Evolutionary conservation across 2,888 invertebrate species (phyloP).

Genomic region (Ormyrus nitidulus): DNA sequence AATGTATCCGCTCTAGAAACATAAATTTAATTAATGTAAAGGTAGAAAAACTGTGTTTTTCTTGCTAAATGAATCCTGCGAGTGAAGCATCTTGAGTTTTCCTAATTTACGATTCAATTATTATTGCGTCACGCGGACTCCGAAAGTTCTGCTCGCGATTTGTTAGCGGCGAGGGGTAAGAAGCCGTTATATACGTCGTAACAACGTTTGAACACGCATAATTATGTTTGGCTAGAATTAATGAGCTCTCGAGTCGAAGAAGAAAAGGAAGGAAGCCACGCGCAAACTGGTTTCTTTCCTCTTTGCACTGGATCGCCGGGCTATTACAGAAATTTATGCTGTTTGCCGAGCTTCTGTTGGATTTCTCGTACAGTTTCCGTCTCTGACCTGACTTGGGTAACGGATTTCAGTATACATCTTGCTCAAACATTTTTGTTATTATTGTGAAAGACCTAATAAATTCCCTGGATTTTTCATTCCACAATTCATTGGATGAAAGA

Average conservation of each 20-base stretch:
- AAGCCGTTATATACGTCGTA: neutral
- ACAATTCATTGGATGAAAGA: no score
- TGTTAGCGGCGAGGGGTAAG: neutral
- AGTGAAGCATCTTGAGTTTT: no score
- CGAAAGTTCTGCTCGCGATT: neutral
- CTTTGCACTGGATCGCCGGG: neutral
- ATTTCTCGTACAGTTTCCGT: neutral
- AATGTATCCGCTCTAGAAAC: no score
- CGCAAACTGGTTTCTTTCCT: constrained; percentile 27
- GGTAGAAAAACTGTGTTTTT: no score
- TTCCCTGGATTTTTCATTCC: no score
- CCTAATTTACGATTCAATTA: no score
- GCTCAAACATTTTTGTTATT: no score
- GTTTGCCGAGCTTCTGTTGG: constrained; percentile 16
- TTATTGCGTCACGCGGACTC: no score
- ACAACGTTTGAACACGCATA: constrained; percentile 55
- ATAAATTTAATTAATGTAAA: no score
- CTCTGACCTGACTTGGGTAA: neutral
- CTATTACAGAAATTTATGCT: constrained; percentile 42
- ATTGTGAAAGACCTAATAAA: no score
- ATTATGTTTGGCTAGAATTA: constrained; percentile 63
- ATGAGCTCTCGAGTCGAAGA: constrained; percentile 43
- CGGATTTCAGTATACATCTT: constrained; percentile 2
- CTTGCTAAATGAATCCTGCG: no score
- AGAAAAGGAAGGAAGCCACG: neutral